Evolutionary conservation across 2,888 invertebrate species (phyloP).

Genomic region (Idaea dimidiata): DNA sequence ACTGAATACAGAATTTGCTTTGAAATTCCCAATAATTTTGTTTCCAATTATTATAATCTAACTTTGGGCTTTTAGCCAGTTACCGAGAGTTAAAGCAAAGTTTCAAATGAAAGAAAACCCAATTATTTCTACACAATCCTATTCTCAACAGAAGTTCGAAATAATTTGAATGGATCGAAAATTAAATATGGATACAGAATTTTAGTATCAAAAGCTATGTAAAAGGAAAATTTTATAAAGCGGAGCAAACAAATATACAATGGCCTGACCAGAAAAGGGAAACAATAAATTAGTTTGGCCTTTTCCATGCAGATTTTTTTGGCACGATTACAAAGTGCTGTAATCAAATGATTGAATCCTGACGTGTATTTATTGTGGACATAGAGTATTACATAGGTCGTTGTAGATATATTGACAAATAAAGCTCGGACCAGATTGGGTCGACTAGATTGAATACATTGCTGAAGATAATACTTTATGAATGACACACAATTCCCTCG

Average conservation of each 20-base stretch:
- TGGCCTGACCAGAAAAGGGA: not conserved
- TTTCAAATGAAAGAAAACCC: conserved; percentile 1
- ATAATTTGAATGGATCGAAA: not conserved
- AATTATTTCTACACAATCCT: not conserved
- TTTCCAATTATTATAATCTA: not conserved
- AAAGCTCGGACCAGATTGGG: not conserved
- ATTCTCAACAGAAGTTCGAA: not conserved
- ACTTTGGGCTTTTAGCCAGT: not conserved
- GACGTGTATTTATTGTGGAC: not conserved
- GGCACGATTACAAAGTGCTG: not conserved
- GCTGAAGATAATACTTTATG: not conserved
- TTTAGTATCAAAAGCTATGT: not conserved
- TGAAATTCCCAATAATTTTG: not conserved
- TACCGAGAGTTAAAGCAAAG: not conserved
- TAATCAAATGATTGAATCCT: not conserved
- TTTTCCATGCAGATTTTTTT: not conserved
- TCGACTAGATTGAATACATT: not conserved
- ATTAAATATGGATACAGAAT: not conserved
- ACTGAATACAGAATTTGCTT: not conserved
- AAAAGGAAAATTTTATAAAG: not conserved
- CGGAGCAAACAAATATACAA: not conserved
- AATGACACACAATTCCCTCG: not conserved
- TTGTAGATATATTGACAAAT: not conserved
- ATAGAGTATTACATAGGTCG: not conserved
- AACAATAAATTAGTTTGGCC: not conserved